A percentile compares a stretch with the other conserved stretches of the same genome.
Evolutionary conservation across 2,113 vertebrate species (phyloP).

Genomic region (Halcyon malimbica): DNA sequence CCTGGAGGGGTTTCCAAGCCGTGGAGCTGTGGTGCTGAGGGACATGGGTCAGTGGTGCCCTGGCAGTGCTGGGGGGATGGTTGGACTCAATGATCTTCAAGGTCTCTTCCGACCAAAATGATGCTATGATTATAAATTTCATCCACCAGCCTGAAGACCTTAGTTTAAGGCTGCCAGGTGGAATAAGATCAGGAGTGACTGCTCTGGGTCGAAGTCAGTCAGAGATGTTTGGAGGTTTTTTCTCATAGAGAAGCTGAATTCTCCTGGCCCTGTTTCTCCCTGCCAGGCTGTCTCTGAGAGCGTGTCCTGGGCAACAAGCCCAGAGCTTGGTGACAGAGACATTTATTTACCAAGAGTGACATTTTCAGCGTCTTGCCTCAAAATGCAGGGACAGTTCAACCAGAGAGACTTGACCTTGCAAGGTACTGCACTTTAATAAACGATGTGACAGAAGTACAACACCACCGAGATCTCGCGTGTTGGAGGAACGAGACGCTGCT

Average conservation of each 20-base stretch:
- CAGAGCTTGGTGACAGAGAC: not conserved
- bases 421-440: not conserved
- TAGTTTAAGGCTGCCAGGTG: not conserved
- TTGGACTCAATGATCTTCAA: too few relatives aligned
- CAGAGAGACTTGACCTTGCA: not conserved
- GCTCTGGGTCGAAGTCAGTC: accelerated
- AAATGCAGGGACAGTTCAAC: not conserved
- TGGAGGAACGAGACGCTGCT: not conserved
- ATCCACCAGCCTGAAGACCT: not conserved
- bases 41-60: not conserved
- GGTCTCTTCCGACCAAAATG: not conserved
- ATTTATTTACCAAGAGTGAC: not conserved
- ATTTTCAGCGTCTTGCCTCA: not conserved
- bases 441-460: not conserved
- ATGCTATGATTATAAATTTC: not conserved
- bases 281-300: not conserved
- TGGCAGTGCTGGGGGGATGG: not conserved
- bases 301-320: not conserved
- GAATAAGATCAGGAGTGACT: accelerated
- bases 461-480: accelerated
- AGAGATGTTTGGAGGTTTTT: not conserved
- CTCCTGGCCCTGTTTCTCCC: not conserved
- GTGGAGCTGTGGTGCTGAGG: not conserved
- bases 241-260: not conserved
- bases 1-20: not conserved